Evolutionary conservation across 2,888 invertebrate genomes (phyloP).

Genomic region (Tenthredo notha): DNA sequence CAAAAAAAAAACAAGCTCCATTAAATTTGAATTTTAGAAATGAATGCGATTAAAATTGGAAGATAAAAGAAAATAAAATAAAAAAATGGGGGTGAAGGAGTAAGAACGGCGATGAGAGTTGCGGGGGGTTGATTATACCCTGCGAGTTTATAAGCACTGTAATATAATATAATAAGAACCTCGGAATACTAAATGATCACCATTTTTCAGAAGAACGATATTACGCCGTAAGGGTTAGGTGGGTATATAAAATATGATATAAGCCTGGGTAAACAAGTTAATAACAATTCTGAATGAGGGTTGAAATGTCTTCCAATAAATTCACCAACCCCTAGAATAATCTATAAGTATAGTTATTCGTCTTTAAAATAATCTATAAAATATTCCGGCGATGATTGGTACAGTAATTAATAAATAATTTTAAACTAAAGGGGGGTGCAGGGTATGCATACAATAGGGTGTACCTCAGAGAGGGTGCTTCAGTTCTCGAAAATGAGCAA

Average conservation of each 20-base stretch:
- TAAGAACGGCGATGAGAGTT: neutral
- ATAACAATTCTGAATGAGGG: neutral
- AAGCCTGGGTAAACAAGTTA: slow-evolving; percentile 7
- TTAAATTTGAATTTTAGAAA: neutral
- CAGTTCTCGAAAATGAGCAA: no score
- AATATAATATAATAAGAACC: neutral
- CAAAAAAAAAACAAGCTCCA: neutral
- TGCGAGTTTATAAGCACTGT: neutral
- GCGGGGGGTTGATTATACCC: neutral
- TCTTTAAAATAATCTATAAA: no score
- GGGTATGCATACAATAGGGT: no score
- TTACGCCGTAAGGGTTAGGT: neutral
- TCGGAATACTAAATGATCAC: neutral
- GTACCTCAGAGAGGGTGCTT: no score
- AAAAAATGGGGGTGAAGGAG: neutral
- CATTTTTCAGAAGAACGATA: neutral
- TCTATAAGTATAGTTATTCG: neutral
- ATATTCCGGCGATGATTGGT: no score
- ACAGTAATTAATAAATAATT: no score
- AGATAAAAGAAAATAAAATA: neutral
- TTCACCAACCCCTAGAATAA: neutral
- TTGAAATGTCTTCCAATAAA: neutral
- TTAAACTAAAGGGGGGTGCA: no score
- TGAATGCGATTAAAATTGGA: neutral
- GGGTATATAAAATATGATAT: neutral